A percentile compares a stretch with the other conserved stretches of the same genome.
These are phyloP conservation scores for Sapayoa aenigma DNA, from an alignment of 2,113 vertebrate species.

Conservation along the genomic window DNA sequence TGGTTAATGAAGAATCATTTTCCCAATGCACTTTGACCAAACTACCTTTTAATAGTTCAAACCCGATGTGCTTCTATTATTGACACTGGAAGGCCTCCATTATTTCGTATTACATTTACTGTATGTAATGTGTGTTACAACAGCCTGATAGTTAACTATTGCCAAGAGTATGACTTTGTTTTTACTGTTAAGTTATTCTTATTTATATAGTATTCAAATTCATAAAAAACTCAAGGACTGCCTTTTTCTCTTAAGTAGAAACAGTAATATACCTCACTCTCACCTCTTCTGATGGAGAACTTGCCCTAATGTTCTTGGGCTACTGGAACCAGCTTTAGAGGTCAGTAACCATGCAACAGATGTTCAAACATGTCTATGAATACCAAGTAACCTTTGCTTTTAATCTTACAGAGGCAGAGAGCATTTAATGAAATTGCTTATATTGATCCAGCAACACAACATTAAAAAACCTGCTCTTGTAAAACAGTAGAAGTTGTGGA, in stretches of 20 bases:
- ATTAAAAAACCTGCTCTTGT: background rate
- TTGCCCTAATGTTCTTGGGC: background rate
- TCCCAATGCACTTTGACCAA: background rate
- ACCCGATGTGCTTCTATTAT: background rate
- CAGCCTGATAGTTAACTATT: background rate
- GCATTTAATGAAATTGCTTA: background rate
- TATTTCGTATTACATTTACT: background rate
- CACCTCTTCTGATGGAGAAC: background rate
- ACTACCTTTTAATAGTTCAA: background rate
- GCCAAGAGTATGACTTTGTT: background rate
- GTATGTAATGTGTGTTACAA: background rate
- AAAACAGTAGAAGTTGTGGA: background rate
- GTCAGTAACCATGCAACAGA: background rate
- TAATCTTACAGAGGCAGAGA: background rate
- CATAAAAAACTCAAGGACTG: background rate
- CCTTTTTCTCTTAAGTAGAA: background rate
- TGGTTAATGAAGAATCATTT: background rate
- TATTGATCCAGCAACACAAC: background rate
- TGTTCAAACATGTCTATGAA: background rate
- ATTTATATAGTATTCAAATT: background rate
- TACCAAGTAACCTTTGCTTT: background rate
- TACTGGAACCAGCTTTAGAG: background rate
- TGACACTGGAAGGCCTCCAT: background rate
- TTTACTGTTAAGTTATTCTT: background rate
- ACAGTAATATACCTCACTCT: background rate